Evolutionary conservation across 2,797 vertebrate species (phyloP).

Genomic region (Cryptoprocta ferox): DNA sequence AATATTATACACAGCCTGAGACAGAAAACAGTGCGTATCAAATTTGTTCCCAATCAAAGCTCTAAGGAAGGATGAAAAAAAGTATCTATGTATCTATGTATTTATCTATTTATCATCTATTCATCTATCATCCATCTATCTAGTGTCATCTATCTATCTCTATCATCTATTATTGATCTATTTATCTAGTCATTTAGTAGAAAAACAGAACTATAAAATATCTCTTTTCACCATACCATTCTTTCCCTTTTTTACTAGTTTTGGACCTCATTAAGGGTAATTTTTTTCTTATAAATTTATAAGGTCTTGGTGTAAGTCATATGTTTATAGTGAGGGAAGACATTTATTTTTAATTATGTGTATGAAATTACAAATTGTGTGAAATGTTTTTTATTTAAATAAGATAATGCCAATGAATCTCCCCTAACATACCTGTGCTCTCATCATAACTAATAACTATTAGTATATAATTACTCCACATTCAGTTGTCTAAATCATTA

Average conservation of each 20-base stretch:
- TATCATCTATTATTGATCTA: no score
- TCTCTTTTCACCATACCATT: background rate
- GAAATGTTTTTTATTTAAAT: background rate
- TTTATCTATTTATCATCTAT: background rate
- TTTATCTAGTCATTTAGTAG: background rate
- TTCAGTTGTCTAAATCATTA: background rate
- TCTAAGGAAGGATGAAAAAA: background rate
- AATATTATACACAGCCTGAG: background rate
- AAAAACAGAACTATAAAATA: background rate
- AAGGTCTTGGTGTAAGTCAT: background rate
- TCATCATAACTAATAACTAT: background rate
- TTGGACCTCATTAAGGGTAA: background rate
- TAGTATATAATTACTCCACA: background rate
- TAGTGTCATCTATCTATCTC: background rate
- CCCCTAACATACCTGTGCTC: background rate
- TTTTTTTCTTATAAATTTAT: background rate
- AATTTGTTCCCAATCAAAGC: background rate
- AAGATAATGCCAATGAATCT: background rate
- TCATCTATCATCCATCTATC: background rate
- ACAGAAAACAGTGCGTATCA: background rate
- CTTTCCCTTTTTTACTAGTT: background rate
- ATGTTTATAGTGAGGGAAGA: background rate
- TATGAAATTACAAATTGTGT: background rate
- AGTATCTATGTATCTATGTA: background rate
- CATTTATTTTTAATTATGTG: background rate